These are phyloP conservation scores for Tinea trinotella DNA, from an alignment of 2,888 invertebrate species.

Conservation along the genomic window DNA sequence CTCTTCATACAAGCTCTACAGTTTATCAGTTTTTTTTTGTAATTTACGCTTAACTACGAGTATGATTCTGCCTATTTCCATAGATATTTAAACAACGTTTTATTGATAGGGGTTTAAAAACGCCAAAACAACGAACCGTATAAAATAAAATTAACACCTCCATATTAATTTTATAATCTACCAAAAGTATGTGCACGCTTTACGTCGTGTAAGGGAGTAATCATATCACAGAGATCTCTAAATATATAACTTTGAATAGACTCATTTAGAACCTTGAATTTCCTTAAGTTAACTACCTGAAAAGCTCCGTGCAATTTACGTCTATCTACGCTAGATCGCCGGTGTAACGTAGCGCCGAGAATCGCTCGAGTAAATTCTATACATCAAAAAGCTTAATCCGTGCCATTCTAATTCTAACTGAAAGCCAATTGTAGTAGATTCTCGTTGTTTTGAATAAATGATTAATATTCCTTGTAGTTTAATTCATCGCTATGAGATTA, in stretches of 20 bases:
- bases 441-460: not conserved
- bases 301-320: slow-evolving; percentile 16
- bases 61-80: too few relatives aligned
- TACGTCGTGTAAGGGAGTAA: not conserved
- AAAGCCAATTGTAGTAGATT: not conserved
- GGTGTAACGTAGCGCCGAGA: slow-evolving; percentile 2
- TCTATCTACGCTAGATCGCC: not conserved
- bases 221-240: slow-evolving; percentile 7
- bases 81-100: too few relatives aligned
- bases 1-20: too few relatives aligned
- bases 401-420: not conserved
- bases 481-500: too few relatives aligned
- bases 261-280: slow-evolving; percentile 14
- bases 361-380: slow-evolving; percentile 4
- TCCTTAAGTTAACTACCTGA: slow-evolving; percentile 18
- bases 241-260: slow-evolving; percentile 15
- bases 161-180: too few relatives aligned
- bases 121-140: too few relatives aligned
- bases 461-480: not conserved
- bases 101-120: too few relatives aligned
- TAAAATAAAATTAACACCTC: too few relatives aligned
- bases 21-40: too few relatives aligned
- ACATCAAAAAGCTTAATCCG: not conserved
- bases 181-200: too few relatives aligned
- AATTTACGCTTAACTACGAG: too few relatives aligned